Evolutionary conservation across 2,113 vertebrate genomes (phyloP), one percentile per base, ranked within the genome.

Genomic region (Corythaixoides concolor): DNA sequence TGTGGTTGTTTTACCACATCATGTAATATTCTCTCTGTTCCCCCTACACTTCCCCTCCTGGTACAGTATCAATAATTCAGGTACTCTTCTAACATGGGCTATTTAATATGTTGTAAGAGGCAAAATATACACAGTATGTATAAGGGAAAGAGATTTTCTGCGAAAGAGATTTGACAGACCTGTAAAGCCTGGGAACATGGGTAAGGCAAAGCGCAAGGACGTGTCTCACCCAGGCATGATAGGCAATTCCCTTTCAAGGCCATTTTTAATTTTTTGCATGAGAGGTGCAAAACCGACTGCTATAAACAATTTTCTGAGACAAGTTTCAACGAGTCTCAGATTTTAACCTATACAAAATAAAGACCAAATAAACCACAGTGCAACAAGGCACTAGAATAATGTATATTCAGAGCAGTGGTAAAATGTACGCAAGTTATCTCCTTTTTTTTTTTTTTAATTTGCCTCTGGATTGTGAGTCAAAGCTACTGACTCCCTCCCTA

Each of bases 11-110:
- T 69, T 55, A 58, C 33, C 76, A 23, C 53, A 33, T 16, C 84
- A 26, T 77, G 91, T 85, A 93, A 90, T 76, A 94, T 95, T 87
- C 90, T 91, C 58, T 94, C 89, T 95, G 75, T 88, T 95, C 60
- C 88, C 66, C 27, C 53, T 62, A 8, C 24, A 78, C 66, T 78
- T 66, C 53, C 39, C 78, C 17, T 73, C 39, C 69, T 47, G 72
- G 69, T 12, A 26, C 43, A 6, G 23, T 3, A 58, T 94, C 85
- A 92, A 92, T 96, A 96, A 95, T 96, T 94, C 62, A 87, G 47
- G 22, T 32, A 3, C 28, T 68, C n/a, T 37, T 68, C 79, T 72
- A 41, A 59, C 66, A 22, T 3, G 37, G 56, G 67, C 59, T 94
- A 68, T 69, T 93, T 85, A 85, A 76, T 85, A 21, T 22, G 60